These are phyloP conservation scores for Philereme vetulata DNA, from an alignment of 2,888 invertebrate genomes.

Conservation along the genomic window DNA sequence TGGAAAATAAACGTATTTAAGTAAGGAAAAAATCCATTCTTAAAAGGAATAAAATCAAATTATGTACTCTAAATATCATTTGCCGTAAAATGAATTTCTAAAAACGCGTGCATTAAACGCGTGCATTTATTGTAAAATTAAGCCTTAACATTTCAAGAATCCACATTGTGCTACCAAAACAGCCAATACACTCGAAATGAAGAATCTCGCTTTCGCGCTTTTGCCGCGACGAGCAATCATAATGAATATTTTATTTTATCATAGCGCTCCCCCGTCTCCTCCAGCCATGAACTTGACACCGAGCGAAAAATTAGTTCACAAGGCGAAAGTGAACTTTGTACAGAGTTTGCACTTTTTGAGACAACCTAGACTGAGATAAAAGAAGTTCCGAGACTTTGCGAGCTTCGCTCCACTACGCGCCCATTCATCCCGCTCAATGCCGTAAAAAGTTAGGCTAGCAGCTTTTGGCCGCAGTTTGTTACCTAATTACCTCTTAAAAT, in stretches of 20 bases:
- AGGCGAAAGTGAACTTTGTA: slow-evolving; percentile 82
- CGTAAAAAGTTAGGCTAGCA: slow-evolving; percentile 6
- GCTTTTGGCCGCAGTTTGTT: slow-evolving; percentile 10
- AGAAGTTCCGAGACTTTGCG: slow-evolving; percentile 61
- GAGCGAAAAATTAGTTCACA: slow-evolving; percentile 83
- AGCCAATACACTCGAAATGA: slow-evolving; percentile 48
- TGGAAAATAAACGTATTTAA: no score
- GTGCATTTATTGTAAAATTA: no score
- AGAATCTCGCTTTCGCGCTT: slow-evolving; percentile 66
- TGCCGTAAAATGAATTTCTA: no score
- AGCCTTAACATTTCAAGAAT: no score
- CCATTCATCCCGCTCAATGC: slow-evolving; percentile 36
- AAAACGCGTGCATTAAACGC: no score
- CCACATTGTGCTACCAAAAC: slow-evolving; percentile 4
- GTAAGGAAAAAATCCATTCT: no score
- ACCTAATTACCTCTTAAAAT: slow-evolving; percentile 55
- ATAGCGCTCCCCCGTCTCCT: slow-evolving; percentile 57
- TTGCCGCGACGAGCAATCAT: slow-evolving; percentile 79
- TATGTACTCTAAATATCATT: no score
- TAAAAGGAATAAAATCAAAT: no score
- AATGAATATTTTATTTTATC: slow-evolving; percentile 84
- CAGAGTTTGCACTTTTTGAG: slow-evolving; percentile 81
- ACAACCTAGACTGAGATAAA: slow-evolving; percentile 78
- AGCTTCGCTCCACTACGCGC: slow-evolving; percentile 37
- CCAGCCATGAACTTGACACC: slow-evolving; percentile 82